phyloP scores from a whole-genome alignment of 1,140 invertebrate genomes.

The Drosophila oshimai region DNA sequence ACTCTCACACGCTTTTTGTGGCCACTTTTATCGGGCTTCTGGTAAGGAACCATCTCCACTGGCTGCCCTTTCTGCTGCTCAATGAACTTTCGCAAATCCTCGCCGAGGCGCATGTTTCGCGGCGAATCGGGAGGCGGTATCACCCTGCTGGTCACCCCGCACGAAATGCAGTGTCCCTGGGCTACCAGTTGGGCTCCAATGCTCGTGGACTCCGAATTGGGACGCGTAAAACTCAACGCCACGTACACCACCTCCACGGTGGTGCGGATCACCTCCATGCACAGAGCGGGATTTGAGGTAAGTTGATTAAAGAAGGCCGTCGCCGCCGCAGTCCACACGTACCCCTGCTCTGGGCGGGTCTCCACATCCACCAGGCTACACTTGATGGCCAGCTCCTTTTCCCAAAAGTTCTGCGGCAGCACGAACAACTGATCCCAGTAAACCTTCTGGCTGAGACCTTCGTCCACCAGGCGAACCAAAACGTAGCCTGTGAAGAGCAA shows the following conservation, averaged over 20 bases:
- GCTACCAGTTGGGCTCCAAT: conserved; percentile 54
- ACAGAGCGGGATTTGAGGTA: conserved; percentile 54
- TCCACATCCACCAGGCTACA: conserved; percentile 69
- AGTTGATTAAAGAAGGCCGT: conserved; percentile 50
- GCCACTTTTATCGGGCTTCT: background rate
- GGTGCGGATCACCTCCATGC: conserved; percentile 31
- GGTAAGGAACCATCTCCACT: background rate
- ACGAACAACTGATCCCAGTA: conserved; percentile 55
- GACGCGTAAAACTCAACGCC: conserved; percentile 35
- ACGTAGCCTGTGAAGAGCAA: conserved; percentile 31
- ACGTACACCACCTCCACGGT: conserved; percentile 23
- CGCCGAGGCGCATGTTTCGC: background rate
- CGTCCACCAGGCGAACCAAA: conserved; percentile 58
- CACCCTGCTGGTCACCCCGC: conserved; percentile 38
- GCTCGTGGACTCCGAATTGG: conserved; percentile 24
- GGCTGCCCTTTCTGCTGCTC: background rate
- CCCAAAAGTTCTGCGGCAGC: conserved; percentile 39
- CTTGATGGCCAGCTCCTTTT: conserved; percentile 32
- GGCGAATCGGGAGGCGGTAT: background rate
- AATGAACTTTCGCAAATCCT: conserved; percentile 20
- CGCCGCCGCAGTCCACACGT: conserved; percentile 52
- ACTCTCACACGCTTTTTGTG: conserved; percentile 10
- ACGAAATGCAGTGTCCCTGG: conserved; percentile 46
- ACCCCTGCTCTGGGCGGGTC: conserved; percentile 45
- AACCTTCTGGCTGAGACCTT: conserved; percentile 24